A percentile compares a stretch with the other conserved stretches of the same genome.
These are phyloP conservation scores for Kryptolebias ocellatus DNA, from an alignment of 2,797 vertebrate genomes.

Conservation along the genomic window DNA sequence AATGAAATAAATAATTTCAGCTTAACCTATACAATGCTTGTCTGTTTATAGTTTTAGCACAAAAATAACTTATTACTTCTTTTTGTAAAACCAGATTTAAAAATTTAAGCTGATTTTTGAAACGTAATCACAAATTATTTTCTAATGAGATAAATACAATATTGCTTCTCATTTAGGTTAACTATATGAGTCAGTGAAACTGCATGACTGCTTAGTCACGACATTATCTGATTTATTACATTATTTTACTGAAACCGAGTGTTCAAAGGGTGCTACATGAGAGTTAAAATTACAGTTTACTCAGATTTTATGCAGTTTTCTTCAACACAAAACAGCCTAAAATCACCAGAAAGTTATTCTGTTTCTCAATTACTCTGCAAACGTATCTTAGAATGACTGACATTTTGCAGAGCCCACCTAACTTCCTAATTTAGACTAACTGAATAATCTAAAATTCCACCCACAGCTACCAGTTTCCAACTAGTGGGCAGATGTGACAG, in stretches of 20 bases:
- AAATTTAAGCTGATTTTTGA: neutral
- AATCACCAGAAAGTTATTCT: conserved; percentile 4
- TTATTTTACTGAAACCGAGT: conserved; percentile 1
- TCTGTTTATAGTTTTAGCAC: neutral
- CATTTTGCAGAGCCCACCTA: conserved; percentile 51
- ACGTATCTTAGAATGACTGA: conserved; percentile 31
- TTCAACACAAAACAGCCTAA: conserved; percentile 9
- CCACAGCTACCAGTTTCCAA: conserved; percentile 70
- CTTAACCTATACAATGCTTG: neutral
- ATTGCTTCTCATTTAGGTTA: conserved; percentile 6
- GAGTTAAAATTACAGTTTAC: neutral
- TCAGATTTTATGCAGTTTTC: neutral
- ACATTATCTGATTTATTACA: conserved; percentile 5
- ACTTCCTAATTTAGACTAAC: conserved; percentile 68
- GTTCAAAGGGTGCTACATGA: neutral
- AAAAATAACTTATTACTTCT: no score
- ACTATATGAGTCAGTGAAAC: conserved; percentile 37
- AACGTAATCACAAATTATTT: neutral
- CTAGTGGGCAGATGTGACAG: conserved; percentile 70
- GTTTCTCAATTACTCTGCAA: conserved; percentile 23
- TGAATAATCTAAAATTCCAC: conserved; percentile 57
- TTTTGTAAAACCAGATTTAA: neutral
- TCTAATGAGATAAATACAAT: conserved; percentile 1
- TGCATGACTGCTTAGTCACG: neutral
- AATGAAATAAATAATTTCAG: neutral